Percentiles rank a stretch among this genome's conserved stretches.
Conservation (phyloP, 2,113 vertebrate species). For the Anarrhichthys ocellatus region DNA sequence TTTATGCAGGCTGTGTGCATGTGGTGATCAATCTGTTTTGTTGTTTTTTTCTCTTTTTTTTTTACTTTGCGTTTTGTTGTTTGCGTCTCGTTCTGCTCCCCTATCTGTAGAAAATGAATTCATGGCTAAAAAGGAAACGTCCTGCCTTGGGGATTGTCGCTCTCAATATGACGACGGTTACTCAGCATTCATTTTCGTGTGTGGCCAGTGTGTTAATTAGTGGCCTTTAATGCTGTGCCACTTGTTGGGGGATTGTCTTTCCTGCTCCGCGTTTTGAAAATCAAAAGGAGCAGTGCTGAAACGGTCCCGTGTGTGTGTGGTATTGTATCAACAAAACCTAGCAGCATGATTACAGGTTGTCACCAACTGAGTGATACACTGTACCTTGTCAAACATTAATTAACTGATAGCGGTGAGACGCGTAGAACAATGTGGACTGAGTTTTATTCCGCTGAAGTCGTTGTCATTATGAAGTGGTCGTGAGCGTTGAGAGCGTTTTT, state of each 20-base stretch:
- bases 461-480: slow-evolving; percentile 56
- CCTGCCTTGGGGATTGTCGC: slow-evolving; percentile 55
- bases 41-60: background rate
- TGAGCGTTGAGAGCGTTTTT: slow-evolving; percentile 52
- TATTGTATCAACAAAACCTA: slow-evolving; percentile 77
- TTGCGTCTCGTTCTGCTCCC: slow-evolving; percentile 12
- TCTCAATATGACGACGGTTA: slow-evolving; percentile 59
- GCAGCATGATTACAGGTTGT: slow-evolving; percentile 76
- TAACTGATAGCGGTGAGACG: slow-evolving; percentile 77
- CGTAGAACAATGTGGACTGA: slow-evolving; percentile 49
- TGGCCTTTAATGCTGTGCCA: slow-evolving; percentile 73
- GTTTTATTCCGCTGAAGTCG: slow-evolving; percentile 46
- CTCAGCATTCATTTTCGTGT: slow-evolving; percentile 44
- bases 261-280: slow-evolving; percentile 66
- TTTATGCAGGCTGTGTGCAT: slow-evolving; percentile 4
- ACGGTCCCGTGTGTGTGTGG: slow-evolving; percentile 56
- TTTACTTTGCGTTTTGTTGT: background rate
- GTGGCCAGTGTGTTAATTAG: slow-evolving; percentile 75
- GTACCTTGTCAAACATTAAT: slow-evolving; percentile 82
- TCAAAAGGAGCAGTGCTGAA: slow-evolving; percentile 70
- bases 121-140: slow-evolving; percentile 38
- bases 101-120: slow-evolving; percentile 40
- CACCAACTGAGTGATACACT: slow-evolving; percentile 76
- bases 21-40: slow-evolving; percentile 33
- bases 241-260: slow-evolving; percentile 78